These are phyloP conservation scores for Melanotaenia pygmaea DNA, from an alignment of 2,797 vertebrate genomes.

Conservation along the genomic window DNA sequence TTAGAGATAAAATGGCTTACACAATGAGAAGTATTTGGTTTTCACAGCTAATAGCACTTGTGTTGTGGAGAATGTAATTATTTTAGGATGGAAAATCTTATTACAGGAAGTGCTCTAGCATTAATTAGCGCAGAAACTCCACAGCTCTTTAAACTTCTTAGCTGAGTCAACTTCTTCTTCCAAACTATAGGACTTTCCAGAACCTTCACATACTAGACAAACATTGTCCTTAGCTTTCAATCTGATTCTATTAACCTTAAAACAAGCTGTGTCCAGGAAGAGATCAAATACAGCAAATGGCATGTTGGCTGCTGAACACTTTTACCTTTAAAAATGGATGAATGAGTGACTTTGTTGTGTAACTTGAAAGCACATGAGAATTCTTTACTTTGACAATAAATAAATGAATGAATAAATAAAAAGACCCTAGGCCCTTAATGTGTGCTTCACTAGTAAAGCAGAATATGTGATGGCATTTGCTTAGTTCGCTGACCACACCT, in stretches of 20 bases:
- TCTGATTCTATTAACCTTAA: slow-evolving; percentile 18
- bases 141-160: slow-evolving; percentile 50
- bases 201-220: slow-evolving; percentile 9
- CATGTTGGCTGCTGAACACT: background rate
- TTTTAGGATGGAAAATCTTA: slow-evolving; percentile 61
- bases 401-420: no score
- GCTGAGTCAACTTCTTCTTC: slow-evolving; percentile 40
- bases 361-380: no score
- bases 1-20: background rate
- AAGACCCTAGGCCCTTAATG: background rate
- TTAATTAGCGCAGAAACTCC: slow-evolving; percentile 35
- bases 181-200: slow-evolving; percentile 40
- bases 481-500: background rate
- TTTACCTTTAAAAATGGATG: background rate
- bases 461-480: background rate
- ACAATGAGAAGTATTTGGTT: background rate
- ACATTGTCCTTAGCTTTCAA: background rate
- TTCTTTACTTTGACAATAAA: background rate
- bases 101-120: slow-evolving; percentile 44
- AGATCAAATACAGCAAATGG: background rate
- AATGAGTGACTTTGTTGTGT: background rate
- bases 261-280: slow-evolving; percentile 6
- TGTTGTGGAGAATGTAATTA: slow-evolving; percentile 36
- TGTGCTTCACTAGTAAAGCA: background rate
- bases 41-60: slow-evolving; percentile 8